Evolutionary conservation across 2,888 invertebrate genomes (phyloP), one percentile per base, ranked within the genome.

Genomic region (Barypeithes pellucidus): DNA sequence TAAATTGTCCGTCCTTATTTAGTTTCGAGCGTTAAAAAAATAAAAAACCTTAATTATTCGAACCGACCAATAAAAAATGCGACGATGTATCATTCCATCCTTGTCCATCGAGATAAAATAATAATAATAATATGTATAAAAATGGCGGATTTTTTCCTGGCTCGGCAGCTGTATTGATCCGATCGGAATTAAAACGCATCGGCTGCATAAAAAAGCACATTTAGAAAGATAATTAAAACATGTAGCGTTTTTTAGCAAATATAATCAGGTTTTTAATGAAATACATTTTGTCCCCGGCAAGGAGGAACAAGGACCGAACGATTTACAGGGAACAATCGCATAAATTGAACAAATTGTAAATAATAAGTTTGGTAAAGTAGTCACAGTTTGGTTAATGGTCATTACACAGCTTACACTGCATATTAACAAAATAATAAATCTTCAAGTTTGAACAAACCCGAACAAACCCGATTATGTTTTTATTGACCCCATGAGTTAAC

Each of bases 91-190:
- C 20, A 3, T 3, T 50, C 52, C 5, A 29, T 29, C 52, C 52
- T 52, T 52, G 29, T 52, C 29, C 14, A 12, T 43, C 43, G 14
- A 2, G 11, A 22, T n/a, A 12, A 24, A 50, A 50, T 50, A 73
- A 73, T 73, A 72, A 72, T 66, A 72, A 73, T 73, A 73, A 73
- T 68, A 73, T 73, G 73, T 73, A 73, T 73, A 68, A 73, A 73
- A 73, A 73, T 73, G 73, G 68, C 67, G 73, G 65, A 68, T 68
- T 73, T 73, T 73, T 73, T 68, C 62, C 67, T 47, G 61, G 72
- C 59, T 65, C 60, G 63, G 24, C 41, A 22, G 63, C 73, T 29
- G 62, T 73, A 73, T 73, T 68, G 73, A 73, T 73, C 73, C 63
- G 63, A 73, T 73, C 68, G 68, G 63, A 73, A 73, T 68, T 73